Evolutionary conservation across 2,113 vertebrate genomes (phyloP).

Genomic region (Rhinogobius similis): DNA sequence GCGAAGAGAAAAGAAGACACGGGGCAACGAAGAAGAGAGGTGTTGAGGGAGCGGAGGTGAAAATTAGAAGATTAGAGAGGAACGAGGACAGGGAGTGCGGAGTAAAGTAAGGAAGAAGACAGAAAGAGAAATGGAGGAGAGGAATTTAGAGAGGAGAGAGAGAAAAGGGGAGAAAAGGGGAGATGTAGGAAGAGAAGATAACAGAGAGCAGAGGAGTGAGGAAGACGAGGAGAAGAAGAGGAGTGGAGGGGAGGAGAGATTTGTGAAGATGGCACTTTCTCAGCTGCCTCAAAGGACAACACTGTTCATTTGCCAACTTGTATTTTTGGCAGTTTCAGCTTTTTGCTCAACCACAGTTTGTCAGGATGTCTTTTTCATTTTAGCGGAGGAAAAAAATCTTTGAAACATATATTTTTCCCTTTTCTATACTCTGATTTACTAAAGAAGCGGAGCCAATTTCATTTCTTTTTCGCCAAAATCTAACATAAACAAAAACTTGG

Average conservation of each 20-base stretch:
- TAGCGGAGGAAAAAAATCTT: neutral
- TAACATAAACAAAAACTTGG: neutral
- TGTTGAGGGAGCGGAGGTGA: too few species aligned
- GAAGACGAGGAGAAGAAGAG: slow-evolving; percentile 22
- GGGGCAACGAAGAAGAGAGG: too few species aligned
- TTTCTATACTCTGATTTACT: neutral
- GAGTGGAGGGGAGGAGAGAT: slow-evolving; percentile 20
- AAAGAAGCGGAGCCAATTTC: neutral
- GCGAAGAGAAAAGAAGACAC: too few species aligned
- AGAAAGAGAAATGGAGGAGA: neutral
- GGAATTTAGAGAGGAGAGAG: neutral
- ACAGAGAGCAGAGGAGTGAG: slow-evolving; percentile 19
- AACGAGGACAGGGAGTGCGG: neutral
- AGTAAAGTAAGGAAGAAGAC: too few species aligned
- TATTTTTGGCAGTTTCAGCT: slow-evolving; percentile 29
- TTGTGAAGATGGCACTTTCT: slow-evolving; percentile 46
- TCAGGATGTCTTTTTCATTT: slow-evolving; percentile 11
- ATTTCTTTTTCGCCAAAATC: neutral
- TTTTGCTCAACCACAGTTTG: slow-evolving; percentile 24
- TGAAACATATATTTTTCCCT: too few species aligned
- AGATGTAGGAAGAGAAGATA: neutral
- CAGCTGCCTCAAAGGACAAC: slow-evolving; percentile 28
- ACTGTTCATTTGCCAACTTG: slow-evolving; percentile 40
- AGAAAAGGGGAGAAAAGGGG: neutral
- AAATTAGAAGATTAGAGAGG: neutral